These are phyloP conservation scores for Xiphorhynchus elegans DNA, from an alignment of 2,113 vertebrate species.

Conservation along the genomic window DNA sequence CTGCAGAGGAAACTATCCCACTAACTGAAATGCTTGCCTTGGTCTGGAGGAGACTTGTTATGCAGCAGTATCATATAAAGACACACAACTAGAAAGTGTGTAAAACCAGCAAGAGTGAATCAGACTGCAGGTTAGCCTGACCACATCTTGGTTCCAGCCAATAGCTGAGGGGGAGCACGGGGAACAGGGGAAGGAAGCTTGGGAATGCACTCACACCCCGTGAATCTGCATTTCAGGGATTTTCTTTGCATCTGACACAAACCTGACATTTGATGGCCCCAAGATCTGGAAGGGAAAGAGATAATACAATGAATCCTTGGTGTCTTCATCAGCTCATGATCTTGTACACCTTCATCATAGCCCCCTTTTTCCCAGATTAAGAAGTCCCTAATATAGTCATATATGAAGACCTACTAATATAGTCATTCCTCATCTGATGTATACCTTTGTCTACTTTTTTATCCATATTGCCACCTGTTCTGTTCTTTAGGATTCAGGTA, in stretches of 20 bases:
- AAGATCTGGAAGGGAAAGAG: neutral
- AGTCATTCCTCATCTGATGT: neutral
- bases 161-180: neutral
- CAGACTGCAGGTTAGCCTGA: neutral
- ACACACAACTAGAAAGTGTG: neutral
- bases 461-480: neutral
- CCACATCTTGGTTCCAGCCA: neutral
- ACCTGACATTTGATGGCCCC: neutral
- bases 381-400: neutral
- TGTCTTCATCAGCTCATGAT: neutral
- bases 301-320: neutral
- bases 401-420: neutral
- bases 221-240: neutral
- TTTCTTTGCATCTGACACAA: neutral
- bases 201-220: accelerated
- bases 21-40: neutral
- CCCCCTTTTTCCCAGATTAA: neutral
- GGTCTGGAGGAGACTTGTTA: neutral
- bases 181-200: neutral
- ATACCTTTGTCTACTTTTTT: neutral
- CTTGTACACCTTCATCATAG: neutral
- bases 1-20: accelerated
- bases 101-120: neutral
- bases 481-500: neutral
- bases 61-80: neutral